phyloP scores from a whole-genome alignment of 2,797 vertebrate species.

The Enteromius mattozi region DNA sequence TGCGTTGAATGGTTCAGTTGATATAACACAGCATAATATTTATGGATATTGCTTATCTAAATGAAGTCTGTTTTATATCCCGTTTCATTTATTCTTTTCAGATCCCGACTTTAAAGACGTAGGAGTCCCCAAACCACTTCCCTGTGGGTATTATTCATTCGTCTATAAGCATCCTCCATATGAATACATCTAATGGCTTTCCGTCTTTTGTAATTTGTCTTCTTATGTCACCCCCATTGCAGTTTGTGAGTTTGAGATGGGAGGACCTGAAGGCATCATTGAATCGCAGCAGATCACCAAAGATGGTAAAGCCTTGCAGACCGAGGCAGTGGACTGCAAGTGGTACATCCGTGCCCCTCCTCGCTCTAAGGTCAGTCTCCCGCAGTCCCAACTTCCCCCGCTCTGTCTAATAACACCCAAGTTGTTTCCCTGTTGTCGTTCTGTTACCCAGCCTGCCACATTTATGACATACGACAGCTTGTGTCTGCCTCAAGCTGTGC shows the following conservation, averaged over 20 bases:
- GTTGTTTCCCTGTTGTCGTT: conserved; percentile 33
- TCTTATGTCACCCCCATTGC: conserved; percentile 56
- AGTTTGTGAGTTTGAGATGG: conserved; percentile 98
- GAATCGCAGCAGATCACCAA: conserved; percentile 95
- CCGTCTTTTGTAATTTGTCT: conserved; percentile 50
- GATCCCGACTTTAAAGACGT: conserved; percentile 99
- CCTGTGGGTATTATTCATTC: conserved; percentile 86
- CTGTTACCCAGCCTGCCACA: conserved; percentile 13
- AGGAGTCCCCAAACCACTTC: conserved; percentile 93
- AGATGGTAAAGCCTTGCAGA: conserved; percentile 91
- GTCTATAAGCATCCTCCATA: conserved; percentile 28
- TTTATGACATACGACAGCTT: conserved; percentile 35
- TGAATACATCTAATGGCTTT: conserved; percentile 34
- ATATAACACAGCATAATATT: not conserved
- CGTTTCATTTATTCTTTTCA: conserved; percentile 72
- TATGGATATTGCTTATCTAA: conserved; percentile 61
- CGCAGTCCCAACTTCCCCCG: not conserved
- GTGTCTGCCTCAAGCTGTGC: conserved; percentile 33
- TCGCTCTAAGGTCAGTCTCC: conserved; percentile 92
- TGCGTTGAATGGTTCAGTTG: not conserved
- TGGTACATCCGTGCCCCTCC: conserved; percentile 98
- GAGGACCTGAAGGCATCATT: conserved; percentile 96
- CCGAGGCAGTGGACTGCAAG: conserved; percentile 97
- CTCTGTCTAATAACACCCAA: conserved; percentile 15
- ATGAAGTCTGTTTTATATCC: conserved; percentile 55